phyloP scores from a whole-genome alignment of 2,797 vertebrate species.

The Adelosebastes latens region DNA sequence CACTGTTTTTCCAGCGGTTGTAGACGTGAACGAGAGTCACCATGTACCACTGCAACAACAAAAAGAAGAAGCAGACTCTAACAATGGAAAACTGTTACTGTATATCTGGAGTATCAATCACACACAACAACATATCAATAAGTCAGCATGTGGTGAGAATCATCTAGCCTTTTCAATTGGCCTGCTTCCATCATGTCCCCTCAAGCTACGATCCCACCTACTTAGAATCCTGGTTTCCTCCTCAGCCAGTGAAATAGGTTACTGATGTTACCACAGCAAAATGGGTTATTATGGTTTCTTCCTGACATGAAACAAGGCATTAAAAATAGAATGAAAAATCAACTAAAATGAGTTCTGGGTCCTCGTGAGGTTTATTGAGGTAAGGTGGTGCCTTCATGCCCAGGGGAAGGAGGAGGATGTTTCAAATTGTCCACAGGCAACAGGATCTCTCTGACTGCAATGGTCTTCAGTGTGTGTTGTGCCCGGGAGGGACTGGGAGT shows the following conservation, averaged over 20 bases:
- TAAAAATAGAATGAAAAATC: constrained; percentile 55
- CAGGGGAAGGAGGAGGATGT: constrained; percentile 17
- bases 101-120: neutral
- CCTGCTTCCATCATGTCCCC: constrained; percentile 39
- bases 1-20: constrained; percentile 99
- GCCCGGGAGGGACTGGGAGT: constrained; percentile 33
- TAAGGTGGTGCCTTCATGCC: constrained; percentile 22
- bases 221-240: constrained; percentile 33
- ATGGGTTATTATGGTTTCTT: constrained; percentile 51
- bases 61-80: neutral
- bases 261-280: constrained; percentile 29
- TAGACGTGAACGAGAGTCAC: constrained; percentile 96
- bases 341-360: constrained; percentile 33
- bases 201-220: constrained; percentile 51
- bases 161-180: constrained; percentile 23
- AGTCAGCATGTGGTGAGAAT: constrained; percentile 1
- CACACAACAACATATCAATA: neutral
- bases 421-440: constrained; percentile 48
- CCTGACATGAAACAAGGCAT: constrained; percentile 41
- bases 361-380: constrained; percentile 38
- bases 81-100: neutral
- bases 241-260: constrained; percentile 43
- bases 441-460: constrained; percentile 34
- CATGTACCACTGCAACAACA: constrained; percentile 94
- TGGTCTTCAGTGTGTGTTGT: constrained; percentile 15